Percentiles rank a stretch among this genome's conserved stretches.
Conservation (phyloP, 1,140 invertebrate genomes). For the Drosophila teissieri region DNA sequence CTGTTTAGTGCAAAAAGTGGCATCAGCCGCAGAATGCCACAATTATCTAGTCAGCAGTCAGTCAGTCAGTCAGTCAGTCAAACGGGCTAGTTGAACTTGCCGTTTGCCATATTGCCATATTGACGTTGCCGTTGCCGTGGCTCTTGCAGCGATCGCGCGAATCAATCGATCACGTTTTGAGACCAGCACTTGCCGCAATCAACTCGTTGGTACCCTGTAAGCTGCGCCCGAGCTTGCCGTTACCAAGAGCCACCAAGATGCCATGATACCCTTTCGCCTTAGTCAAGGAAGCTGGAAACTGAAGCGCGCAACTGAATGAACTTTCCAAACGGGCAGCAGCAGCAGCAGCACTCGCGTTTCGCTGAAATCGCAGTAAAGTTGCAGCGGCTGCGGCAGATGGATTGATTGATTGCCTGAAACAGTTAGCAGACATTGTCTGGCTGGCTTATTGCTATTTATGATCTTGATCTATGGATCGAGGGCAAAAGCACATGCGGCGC, state of each 20-base stretch:
- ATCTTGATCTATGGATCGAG: constrained; percentile 84
- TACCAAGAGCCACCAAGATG: background rate
- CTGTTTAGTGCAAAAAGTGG: constrained; percentile 76
- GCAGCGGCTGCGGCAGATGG: constrained; percentile 68
- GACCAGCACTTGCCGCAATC: constrained; percentile 31
- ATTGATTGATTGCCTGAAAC: constrained; percentile 84
- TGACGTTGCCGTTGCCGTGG: constrained; percentile 20
- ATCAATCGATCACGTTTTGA: constrained; percentile 84
- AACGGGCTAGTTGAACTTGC: constrained; percentile 83
- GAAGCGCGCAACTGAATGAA: constrained; percentile 77
- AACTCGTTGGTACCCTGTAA: constrained; percentile 30
- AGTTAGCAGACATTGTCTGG: constrained; percentile 84
- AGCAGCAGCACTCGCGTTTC: constrained; percentile 48
- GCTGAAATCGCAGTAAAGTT: constrained; percentile 27
- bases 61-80: constrained; percentile 83
- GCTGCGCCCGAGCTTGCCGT: background rate
- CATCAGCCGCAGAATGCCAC: constrained; percentile 76
- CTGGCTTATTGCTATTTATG: constrained; percentile 84
- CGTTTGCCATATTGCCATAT: constrained; percentile 32
- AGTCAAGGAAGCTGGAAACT: constrained; percentile 35
- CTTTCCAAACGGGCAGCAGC: constrained; percentile 73
- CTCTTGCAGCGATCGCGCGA: constrained; percentile 67
- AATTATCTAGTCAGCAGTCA: constrained; percentile 84
- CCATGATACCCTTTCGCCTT: constrained; percentile 17
- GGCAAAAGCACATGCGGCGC: constrained; percentile 82